These are phyloP conservation scores for Austrofundulus limnaeus DNA, from an alignment of 2,113 vertebrate genomes.

Conservation along the genomic window DNA sequence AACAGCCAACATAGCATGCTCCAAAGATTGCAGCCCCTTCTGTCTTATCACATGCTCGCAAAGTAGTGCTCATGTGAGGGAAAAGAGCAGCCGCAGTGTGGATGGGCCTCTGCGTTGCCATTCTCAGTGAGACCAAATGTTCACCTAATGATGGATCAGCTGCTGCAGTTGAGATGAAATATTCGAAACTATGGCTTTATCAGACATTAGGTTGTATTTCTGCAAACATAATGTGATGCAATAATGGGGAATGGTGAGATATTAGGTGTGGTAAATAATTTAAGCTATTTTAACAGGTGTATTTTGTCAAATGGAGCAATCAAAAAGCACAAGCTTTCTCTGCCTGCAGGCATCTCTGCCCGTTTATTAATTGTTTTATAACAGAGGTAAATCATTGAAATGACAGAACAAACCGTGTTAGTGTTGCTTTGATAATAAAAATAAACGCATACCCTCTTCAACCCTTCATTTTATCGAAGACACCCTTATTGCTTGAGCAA, in stretches of 20 bases:
- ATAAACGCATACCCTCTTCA: constrained; percentile 17
- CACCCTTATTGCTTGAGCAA: constrained; percentile 27
- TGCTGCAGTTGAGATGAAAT: constrained; percentile 2
- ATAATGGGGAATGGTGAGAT: neutral
- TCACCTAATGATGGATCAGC: constrained; percentile 33
- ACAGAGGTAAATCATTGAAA: constrained; percentile 71
- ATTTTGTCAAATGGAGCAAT: constrained; percentile 12
- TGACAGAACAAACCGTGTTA: constrained; percentile 51
- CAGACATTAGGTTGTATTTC: constrained; percentile 8
- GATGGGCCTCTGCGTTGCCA: constrained; percentile 19
- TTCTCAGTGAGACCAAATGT: constrained; percentile 20
- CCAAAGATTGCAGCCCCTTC: constrained; percentile 56
- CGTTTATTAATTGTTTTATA: constrained; percentile 73
- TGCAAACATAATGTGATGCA: neutral
- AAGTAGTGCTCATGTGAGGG: constrained; percentile 1
- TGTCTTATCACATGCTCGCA: constrained; percentile 37
- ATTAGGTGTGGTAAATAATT: too few relatives aligned
- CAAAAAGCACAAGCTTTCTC: constrained; percentile 18
- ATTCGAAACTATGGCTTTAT: neutral
- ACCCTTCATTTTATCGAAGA: constrained; percentile 14
- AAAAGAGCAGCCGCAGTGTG: constrained; percentile 44
- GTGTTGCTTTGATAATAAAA: constrained; percentile 34
- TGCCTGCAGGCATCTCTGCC: constrained; percentile 56
- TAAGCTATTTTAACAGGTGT: constrained; percentile 27
- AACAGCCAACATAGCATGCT: constrained; percentile 63